Evolutionary conservation across 2,797 vertebrate species (phyloP).

Genomic region (Leptodactylus fallax): DNA sequence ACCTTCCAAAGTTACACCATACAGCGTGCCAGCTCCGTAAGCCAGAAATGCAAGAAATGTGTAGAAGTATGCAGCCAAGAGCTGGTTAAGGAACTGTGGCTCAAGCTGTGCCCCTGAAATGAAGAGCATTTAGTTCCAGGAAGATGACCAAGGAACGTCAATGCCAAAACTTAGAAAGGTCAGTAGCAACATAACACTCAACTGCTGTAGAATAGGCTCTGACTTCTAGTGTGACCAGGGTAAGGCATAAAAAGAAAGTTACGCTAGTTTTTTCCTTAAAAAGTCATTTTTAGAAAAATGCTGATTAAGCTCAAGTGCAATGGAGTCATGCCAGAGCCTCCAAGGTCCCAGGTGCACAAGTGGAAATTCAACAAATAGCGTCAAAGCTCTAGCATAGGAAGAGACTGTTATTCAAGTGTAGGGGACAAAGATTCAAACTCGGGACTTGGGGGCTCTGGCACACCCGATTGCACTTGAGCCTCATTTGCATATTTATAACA

Average conservation of each 20-base stretch:
- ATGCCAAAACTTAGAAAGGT: constrained; percentile 43
- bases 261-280: too few species aligned
- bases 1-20: background rate
- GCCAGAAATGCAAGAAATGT: constrained; percentile 37
- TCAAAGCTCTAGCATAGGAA: too few species aligned
- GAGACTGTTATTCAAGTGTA: too few species aligned
- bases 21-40: background rate
- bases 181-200: constrained; percentile 10
- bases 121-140: constrained; percentile 30
- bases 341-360: too few species aligned
- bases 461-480: too few species aligned
- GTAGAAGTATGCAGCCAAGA: background rate
- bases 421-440: too few species aligned
- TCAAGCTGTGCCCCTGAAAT: constrained; percentile 15
- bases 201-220: background rate
- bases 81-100: background rate
- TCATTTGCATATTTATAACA: too few species aligned
- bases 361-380: too few species aligned
- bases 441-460: too few species aligned
- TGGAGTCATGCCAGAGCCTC: too few species aligned
- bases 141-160: constrained; percentile 3
- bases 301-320: too few species aligned
- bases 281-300: too few species aligned
- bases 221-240: background rate
- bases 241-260: background rate